Base-by-base conservation (phyloP, 2,888 invertebrate species). In the Drosophila mettleri region DNA sequence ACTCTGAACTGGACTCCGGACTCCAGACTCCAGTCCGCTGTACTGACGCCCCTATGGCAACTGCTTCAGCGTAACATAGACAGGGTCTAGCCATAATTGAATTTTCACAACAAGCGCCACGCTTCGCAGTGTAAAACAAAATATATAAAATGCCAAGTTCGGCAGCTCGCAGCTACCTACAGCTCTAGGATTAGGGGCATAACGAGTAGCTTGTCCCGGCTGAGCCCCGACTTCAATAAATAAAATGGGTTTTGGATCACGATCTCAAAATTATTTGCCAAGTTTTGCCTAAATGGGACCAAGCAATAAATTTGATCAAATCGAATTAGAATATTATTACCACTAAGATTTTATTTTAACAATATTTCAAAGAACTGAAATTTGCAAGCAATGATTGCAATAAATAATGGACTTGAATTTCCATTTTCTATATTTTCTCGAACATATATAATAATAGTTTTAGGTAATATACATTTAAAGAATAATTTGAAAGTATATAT, bases 41-140 rank as follows among this genome's bases (percentile, higher is more conserved):
- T 18, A 27, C 0, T 22, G 9, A 12, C n/a, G n/a, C 18, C 38
- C 10, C 43, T 24, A 6, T 16, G 14, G 24, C 24, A 16, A 16
- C 27, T 45, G 45, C 7, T 45, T 27, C 27, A 29, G 27, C 45
- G 45, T 12, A 29, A 10, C 38, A 22, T 29, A 34, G 34, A 22
- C 38, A 43, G 39, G 43, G 33, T 39, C 36, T 45, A 54, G 63
- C 45, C 84, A 77, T 88, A 83, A 88, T 88, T 88, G 88, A 88
- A 88, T 86, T 83, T 86, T 64, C 66, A 67, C 65, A 62, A 66
- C 78, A 48, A 62, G 51, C 73, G 60, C 45, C 59, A 63, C 68
- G 68, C 64, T 75, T 57, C 74, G 63, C 68, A 64, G 61, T 68
- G 53, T 51, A 36, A 61, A 58, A 68, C 60, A 77, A 61, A 58